Conservation (phyloP, 2,888 invertebrate species). For the Cephus pulcher region DNA sequence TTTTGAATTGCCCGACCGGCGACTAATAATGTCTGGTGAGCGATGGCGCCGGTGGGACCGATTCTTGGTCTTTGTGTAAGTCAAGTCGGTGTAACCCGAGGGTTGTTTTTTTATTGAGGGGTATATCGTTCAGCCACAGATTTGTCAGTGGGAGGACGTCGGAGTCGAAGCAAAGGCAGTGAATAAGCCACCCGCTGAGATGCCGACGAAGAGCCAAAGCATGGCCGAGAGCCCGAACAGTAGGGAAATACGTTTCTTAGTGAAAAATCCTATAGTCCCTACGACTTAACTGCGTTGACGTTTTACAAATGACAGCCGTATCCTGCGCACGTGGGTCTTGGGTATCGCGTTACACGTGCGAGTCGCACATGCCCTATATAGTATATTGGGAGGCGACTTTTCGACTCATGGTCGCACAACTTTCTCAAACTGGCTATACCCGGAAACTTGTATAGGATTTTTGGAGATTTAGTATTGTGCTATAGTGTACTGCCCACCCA, state of each 20-base stretch:
- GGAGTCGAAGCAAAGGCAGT: conserved; percentile 30
- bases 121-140: conserved; percentile 23
- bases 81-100: neutral
- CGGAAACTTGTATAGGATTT: no score
- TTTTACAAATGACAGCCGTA: neutral
- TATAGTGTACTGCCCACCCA: no score
- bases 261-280: neutral
- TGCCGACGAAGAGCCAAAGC: neutral
- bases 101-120: conserved; percentile 32
- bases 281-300: neutral
- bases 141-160: conserved; percentile 45
- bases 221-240: neutral
- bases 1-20: neutral
- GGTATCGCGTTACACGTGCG: neutral
- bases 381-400: no score
- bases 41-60: neutral
- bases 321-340: neutral
- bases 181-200: conserved; percentile 38
- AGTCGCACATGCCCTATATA: neutral
- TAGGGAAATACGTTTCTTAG: neutral
- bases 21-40: neutral
- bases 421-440: no score
- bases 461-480: no score
- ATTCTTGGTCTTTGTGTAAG: neutral
- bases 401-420: no score